phyloP scores from a whole-genome alignment of 2,888 invertebrate genomes.

The Micoletzkya japonica region DNA sequence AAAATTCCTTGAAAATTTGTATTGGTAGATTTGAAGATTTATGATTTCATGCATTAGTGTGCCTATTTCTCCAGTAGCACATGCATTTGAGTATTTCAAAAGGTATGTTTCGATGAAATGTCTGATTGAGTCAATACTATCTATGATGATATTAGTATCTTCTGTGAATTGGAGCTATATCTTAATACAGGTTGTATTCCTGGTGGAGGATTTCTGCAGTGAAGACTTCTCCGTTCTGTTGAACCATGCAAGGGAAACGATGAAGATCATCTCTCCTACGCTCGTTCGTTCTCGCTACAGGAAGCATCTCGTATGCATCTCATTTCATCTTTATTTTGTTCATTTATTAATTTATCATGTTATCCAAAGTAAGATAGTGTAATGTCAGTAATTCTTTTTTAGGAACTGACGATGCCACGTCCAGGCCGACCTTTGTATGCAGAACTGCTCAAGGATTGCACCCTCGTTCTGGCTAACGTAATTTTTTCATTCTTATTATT shows the following conservation, averaged over 20 bases:
- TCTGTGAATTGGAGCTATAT: neutral
- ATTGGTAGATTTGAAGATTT: too few species aligned
- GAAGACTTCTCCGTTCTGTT: neutral
- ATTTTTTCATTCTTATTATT: too few species aligned
- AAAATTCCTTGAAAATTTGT: neutral
- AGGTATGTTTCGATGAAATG: too few species aligned
- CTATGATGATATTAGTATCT: neutral
- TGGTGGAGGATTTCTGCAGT: slow-evolving; percentile 13
- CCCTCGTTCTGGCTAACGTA: slow-evolving; percentile 13
- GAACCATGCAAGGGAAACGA: too few species aligned
- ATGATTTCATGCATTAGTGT: too few species aligned
- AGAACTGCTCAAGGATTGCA: slow-evolving; percentile 27
- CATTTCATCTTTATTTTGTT: neutral
- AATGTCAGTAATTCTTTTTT: neutral
- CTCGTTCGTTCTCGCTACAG: slow-evolving; percentile 22
- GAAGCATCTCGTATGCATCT: slow-evolving; percentile 6
- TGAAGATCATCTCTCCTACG: slow-evolving; percentile 23
- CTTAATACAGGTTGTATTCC: slow-evolving; percentile 18
- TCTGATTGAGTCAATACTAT: neutral
- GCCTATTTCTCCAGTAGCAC: too few species aligned
- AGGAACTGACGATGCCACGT: slow-evolving; percentile 31
- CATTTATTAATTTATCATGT: neutral
- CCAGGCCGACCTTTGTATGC: slow-evolving; percentile 30
- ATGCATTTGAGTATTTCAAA: too few species aligned
- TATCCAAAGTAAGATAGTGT: neutral